phyloP scores from a whole-genome alignment of 2,797 vertebrate genomes.

The Pogonophryne albipinna region DNA sequence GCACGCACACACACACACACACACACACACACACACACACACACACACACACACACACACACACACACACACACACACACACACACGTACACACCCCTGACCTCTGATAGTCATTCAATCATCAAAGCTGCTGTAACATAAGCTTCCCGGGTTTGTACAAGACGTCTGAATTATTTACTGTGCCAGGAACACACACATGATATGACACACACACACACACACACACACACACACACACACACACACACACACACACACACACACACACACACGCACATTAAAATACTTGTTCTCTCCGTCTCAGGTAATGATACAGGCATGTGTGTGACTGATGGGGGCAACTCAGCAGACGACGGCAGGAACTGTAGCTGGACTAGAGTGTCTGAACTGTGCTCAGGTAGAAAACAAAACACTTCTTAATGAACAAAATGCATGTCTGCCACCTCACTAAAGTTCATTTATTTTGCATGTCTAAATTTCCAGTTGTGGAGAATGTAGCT shows the following conservation, averaged over 20 bases:
- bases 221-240: constrained; percentile 19
- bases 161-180: constrained; percentile 83
- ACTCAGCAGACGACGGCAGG: constrained; percentile 36
- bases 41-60: constrained; percentile 50
- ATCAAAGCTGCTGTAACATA: constrained; percentile 75
- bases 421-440: not conserved
- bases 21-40: constrained; percentile 45
- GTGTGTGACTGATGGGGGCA: constrained; percentile 63
- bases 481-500: constrained; percentile 73
- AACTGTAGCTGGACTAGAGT: constrained; percentile 77
- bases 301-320: constrained; percentile 71
- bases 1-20: constrained; percentile 50
- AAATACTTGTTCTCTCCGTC: constrained; percentile 17
- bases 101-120: constrained; percentile 82
- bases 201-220: constrained; percentile 21
- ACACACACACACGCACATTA: constrained; percentile 13
- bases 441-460: constrained; percentile 2
- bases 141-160: constrained; percentile 71
- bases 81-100: constrained; percentile 26
- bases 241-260: constrained; percentile 21
- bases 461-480: constrained; percentile 28
- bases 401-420: not conserved
- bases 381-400: constrained; percentile 77
- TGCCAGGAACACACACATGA: constrained; percentile 40
- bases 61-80: constrained; percentile 38